Evolutionary conservation across 53 echinoderm and acorn worm genomes (phyloP).

Genomic region (Holothuria scabra): DNA sequence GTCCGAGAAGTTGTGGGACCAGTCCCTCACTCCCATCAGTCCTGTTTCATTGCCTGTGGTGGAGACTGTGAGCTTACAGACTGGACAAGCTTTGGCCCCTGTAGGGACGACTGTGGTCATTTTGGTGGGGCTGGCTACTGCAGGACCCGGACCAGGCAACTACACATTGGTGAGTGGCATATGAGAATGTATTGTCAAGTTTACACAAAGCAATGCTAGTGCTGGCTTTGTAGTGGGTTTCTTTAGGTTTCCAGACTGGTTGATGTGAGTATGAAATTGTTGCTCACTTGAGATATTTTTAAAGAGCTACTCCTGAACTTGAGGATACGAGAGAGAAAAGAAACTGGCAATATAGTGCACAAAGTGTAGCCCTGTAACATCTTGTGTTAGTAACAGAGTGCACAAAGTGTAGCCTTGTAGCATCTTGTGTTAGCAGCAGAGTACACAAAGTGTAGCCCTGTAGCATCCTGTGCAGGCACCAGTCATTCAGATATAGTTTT

Average conservation of each 20-base stretch:
- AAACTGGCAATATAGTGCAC: too few relatives aligned
- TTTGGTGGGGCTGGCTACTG: conserved; percentile 70
- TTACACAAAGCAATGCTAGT: neutral
- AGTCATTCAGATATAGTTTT: too few relatives aligned
- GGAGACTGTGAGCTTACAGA: conserved; percentile 92
- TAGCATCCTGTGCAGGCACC: too few relatives aligned
- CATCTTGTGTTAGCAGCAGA: too few relatives aligned
- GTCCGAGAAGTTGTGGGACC: conserved; percentile 66
- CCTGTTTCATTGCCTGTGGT: conserved; percentile 83
- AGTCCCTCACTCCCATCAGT: conserved; percentile 73
- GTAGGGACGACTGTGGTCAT: conserved; percentile 68
- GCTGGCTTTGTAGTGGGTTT: neutral
- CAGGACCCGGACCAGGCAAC: conserved; percentile 65
- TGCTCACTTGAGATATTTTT: neutral
- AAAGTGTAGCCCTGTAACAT: too few relatives aligned
- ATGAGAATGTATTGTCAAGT: neutral
- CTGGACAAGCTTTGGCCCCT: conserved; percentile 85
- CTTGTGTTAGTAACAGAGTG: too few relatives aligned
- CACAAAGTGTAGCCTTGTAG: too few relatives aligned
- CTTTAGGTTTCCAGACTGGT: neutral
- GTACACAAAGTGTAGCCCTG: too few relatives aligned
- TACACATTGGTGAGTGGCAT: conserved; percentile 14
- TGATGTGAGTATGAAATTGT: neutral
- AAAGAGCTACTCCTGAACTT: too few relatives aligned
- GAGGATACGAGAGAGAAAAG: too few relatives aligned